Base-by-base conservation (phyloP, 1,140 invertebrate genomes). In the Atta colombica region DNA sequence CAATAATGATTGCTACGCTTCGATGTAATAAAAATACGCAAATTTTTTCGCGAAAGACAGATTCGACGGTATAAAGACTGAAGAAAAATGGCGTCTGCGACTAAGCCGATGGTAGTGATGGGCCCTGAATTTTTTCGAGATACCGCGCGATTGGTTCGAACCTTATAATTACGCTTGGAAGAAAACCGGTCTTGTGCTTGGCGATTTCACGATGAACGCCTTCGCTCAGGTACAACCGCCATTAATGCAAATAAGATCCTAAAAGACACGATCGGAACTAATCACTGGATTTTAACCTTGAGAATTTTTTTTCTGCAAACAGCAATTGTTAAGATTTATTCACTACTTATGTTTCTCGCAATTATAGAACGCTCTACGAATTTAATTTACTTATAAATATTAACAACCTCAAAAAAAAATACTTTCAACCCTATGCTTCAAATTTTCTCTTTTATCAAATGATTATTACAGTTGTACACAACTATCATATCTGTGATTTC, bases 201-300 rank as follows among this genome's bases (percentile, higher is more conserved):
- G 49, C 61, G 88, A 85, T 90, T 90, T 90, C 86, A 88, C 77
- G 89, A 90, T 86, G 89, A 84, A 90, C 89, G 89, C 77, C 87
- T 90, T 86, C 69, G 45, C 55, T 86, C 80, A 16, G 74, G 21
- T 77, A 77, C 55, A 85, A 72, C 66, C 77, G 89, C 89, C 87
- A 91, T 91, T 91, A 91, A 89, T 84, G 89, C 87, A 90, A 91
- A 91, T 91, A 91, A 88, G 72, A 55, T 88, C 61, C 82, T 21
- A 86, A 21, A 77, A 58, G 78, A 53, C 75, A 61, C 66, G 65
- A 51, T 81, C 35, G 77, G n/a, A 90, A 89, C 88, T 89, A 81
- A 89, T 86, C 87, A 74, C 53, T 35, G 14, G 21, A 66, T 21
- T 66, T 25, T 66, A 72, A 61, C 74, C 66, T 55, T 74, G 35